phyloP scores from a whole-genome alignment of 2,888 invertebrate species.

The Apotomis betuletana region DNA sequence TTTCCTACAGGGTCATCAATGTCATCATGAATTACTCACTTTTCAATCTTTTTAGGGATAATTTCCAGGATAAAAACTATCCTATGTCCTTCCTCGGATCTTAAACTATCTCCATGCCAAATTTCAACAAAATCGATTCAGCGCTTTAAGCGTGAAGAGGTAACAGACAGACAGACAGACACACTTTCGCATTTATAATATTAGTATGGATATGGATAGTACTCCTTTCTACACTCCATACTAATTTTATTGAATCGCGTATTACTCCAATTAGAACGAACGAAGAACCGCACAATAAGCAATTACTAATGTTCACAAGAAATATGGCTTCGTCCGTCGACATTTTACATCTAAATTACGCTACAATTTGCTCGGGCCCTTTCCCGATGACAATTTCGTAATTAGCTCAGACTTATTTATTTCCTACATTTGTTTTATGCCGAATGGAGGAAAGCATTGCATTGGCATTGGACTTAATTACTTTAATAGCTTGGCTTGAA shows the following conservation, averaged over 20 bases:
- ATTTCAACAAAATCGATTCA: too few relatives aligned
- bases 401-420: conserved; percentile 68
- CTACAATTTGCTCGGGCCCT: conserved; percentile 63
- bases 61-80: too few relatives aligned
- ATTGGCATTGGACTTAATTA: conserved; percentile 6
- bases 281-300: conserved; percentile 54
- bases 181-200: too few relatives aligned
- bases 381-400: conserved; percentile 68
- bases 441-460: conserved; percentile 20
- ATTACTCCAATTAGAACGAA: conserved; percentile 55
- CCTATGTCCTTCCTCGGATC: too few relatives aligned
- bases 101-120: too few relatives aligned
- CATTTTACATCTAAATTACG: conserved; percentile 73
- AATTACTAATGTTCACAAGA: conserved; percentile 65
- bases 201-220: too few relatives aligned
- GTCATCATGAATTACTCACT: too few relatives aligned
- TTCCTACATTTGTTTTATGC: conserved; percentile 45
- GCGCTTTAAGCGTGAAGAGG: too few relatives aligned
- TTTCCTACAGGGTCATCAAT: too few relatives aligned
- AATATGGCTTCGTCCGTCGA: conserved; percentile 54
- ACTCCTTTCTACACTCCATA: too few relatives aligned
- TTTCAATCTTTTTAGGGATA: too few relatives aligned
- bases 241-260: conserved; percentile 17
- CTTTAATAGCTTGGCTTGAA: conserved; percentile 21
- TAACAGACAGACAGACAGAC: too few relatives aligned